Evolutionary conservation across 64 coral and sea anemone genomes (phyloP), one percentile per base, ranked within the genome.

Genomic region (Cladopsammia gracilis): DNA sequence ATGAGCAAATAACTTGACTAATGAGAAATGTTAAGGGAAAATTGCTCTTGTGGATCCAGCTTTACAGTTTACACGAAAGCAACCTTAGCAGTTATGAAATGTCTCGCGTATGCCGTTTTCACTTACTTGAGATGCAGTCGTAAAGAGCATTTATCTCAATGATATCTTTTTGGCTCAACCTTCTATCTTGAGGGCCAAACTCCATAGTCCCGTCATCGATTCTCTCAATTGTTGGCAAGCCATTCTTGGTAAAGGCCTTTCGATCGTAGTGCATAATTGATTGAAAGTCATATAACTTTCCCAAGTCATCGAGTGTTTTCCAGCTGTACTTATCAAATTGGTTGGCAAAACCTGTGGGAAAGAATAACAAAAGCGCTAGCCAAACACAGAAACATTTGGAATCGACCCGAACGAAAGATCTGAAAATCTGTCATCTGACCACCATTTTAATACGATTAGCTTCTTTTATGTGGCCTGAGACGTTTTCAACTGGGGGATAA

Each of bases 61-160:
- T n/a, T 79, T 57, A 79, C 75, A 19, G 66, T 7, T 50, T 46
- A 26, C 50, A 43, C 4, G 51, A 49, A 59, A 58, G 70, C 51
- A 77, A 54, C 26, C 3, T 51, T 34, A 22, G 6, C 6, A 54
- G 11, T 54, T 54, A 6, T 6, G 2, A 6, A 54, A 54, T 0
- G 52, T 54, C 52, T 26, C 5, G 44, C 12, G 42, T 10, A 46
- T 66, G 18, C 19, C 22, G 57, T 10, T 62, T 59, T 53, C 5
- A 20, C 54, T 47, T 82, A 90, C 93, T 75, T 91, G 52, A 56
- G 64, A 65, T n/a, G 58, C 94, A 96, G 60, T 82, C 85, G 75
- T 96, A 96, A 10, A 96, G 65, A 12, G 84, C 51, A 56, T 96
- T 92, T 73, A 96, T 96, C 47, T 92, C 95, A 7, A 88, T 88